Conservation (phyloP, 2,888 invertebrate genomes). For the Ochropleura plecta region DNA sequence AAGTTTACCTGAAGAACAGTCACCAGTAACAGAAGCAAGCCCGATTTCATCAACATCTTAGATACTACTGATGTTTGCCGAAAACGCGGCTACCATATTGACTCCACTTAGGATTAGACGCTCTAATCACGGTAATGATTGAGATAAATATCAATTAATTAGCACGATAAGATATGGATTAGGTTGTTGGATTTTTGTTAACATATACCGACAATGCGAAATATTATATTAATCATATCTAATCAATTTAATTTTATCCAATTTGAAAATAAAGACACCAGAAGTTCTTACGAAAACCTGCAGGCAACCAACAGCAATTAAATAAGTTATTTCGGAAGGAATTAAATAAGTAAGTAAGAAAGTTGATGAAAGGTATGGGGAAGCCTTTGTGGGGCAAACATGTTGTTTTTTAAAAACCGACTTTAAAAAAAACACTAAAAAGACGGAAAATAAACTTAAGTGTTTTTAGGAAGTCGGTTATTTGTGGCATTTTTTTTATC, state of each 20-base stretch:
- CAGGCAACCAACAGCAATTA: not conserved
- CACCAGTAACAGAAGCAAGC: slow-evolving; percentile 70
- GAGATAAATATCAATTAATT: slow-evolving; percentile 47
- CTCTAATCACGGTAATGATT: slow-evolving; percentile 48
- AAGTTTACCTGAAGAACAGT: slow-evolving; percentile 73
- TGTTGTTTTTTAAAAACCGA: too few species aligned
- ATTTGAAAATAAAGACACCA: slow-evolving; percentile 12
- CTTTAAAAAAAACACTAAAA: too few species aligned
- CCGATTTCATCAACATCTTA: slow-evolving; percentile 75
- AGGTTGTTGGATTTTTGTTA: slow-evolving; percentile 22
- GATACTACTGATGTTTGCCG: slow-evolving; percentile 64
- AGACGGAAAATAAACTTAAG: too few species aligned
- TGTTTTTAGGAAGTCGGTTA: too few species aligned
- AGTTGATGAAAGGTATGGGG: too few species aligned
- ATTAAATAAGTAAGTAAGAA: too few species aligned
- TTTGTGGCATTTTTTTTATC: too few species aligned
- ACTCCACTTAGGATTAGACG: slow-evolving; percentile 32
- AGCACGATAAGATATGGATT: slow-evolving; percentile 39
- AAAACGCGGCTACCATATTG: slow-evolving; percentile 36
- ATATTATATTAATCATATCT: slow-evolving; percentile 21
- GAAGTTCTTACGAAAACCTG: not conserved
- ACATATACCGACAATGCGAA: slow-evolving; percentile 39
- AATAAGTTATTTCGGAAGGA: not conserved
- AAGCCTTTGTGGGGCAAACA: too few species aligned
- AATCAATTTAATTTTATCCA: slow-evolving; percentile 19